These are phyloP conservation scores for Empis stercorea DNA, from an alignment of 2,888 invertebrate genomes.

Conservation along the genomic window DNA sequence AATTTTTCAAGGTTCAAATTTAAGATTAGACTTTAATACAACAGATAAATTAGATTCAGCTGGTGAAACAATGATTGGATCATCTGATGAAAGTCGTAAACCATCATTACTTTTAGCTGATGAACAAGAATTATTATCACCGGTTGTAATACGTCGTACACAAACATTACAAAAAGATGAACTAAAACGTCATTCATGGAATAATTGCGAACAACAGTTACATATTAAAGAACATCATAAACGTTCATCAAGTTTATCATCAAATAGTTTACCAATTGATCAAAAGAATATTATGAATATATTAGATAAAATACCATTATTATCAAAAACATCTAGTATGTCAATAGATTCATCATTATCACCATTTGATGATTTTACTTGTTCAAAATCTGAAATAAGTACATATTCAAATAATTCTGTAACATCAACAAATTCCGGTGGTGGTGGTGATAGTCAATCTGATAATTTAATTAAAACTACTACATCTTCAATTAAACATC, in stretches of 20 bases:
- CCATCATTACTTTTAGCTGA: conserved; percentile 6
- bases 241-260: conserved; percentile 31
- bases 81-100: conserved; percentile 13
- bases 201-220: conserved; percentile 18
- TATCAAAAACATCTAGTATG: conserved; percentile 34
- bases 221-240: conserved; percentile 22
- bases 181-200: conserved; percentile 35
- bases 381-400: conserved; percentile 32
- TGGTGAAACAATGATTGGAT: conserved; percentile 7
- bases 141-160: conserved; percentile 23
- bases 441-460: conserved; percentile 16
- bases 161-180: conserved; percentile 20
- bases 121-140: background rate
- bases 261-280: conserved; percentile 14
- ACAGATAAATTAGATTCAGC: conserved; percentile 11
- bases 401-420: conserved; percentile 26
- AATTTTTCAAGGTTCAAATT: too few relatives aligned
- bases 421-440: conserved; percentile 22
- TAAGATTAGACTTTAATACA: too few relatives aligned
- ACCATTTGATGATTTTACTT: conserved; percentile 32
- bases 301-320: conserved; percentile 34
- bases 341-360: conserved; percentile 34
- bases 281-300: conserved; percentile 34
- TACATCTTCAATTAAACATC: conserved; percentile 14
- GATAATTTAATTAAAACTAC: conserved; percentile 7